phyloP scores from a whole-genome alignment of 2,888 invertebrate species.

The Pollenia angustigena region DNA sequence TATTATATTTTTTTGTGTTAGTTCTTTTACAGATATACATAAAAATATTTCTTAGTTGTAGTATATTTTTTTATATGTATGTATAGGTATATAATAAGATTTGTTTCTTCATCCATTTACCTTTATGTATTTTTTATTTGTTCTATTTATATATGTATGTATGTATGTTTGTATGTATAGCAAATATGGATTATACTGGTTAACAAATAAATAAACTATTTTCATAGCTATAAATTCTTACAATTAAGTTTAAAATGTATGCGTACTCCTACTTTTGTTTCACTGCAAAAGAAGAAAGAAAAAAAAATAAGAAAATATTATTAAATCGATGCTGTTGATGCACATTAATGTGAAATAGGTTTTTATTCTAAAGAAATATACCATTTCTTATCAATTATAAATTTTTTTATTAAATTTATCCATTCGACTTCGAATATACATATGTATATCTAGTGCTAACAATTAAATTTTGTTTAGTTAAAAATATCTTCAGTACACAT shows the following conservation, averaged over 20 bases:
- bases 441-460: too few species aligned
- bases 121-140: conserved; percentile 56
- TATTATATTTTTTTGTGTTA: conserved; percentile 25
- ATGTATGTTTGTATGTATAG: conserved; percentile 63
- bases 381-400: too few species aligned
- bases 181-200: conserved; percentile 64
- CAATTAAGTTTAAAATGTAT: conserved; percentile 66
- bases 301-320: conserved; percentile 45
- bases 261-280: conserved; percentile 71
- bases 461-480: too few species aligned
- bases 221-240: conserved; percentile 71
- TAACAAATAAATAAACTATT: conserved; percentile 71
- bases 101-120: conserved; percentile 17
- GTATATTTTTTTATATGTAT: conserved; percentile 46
- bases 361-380: background rate
- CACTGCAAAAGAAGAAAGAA: conserved; percentile 73
- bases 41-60: conserved; percentile 52
- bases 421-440: too few species aligned
- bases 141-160: conserved; percentile 49
- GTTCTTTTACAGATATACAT: conserved; percentile 58
- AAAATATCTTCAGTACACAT: too few species aligned
- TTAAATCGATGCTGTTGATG: conserved; percentile 37
- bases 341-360: conserved; percentile 12
- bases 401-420: too few species aligned
- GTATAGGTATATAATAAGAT: conserved; percentile 39